Conservation (phyloP, 2,888 invertebrate genomes). For the Rhabditophanes sp. region DNA sequence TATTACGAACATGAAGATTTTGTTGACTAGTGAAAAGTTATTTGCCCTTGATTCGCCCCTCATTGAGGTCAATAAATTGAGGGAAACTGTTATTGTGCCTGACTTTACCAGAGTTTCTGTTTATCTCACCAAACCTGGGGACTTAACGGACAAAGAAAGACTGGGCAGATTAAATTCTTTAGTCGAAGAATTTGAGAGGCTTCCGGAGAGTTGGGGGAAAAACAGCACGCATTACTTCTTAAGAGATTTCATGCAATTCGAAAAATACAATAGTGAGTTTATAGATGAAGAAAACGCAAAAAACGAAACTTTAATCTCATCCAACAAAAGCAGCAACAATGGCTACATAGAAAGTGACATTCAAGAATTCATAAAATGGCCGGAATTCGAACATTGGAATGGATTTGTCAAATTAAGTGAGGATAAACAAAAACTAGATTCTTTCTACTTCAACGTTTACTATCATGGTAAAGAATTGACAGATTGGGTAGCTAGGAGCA, state of each 20-base stretch:
- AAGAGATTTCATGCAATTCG: slow-evolving; percentile 9
- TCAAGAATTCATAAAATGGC: slow-evolving; percentile 26
- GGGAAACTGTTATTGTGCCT: slow-evolving; percentile 13
- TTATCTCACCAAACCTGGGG: slow-evolving; percentile 26
- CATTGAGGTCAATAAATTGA: slow-evolving; percentile 10
- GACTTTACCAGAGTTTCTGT: slow-evolving; percentile 20
- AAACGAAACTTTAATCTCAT: too few species aligned
- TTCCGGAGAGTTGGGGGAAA: slow-evolving; percentile 30
- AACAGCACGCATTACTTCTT: slow-evolving; percentile 13
- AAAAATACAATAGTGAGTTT: slow-evolving; percentile 4
- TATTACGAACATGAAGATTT: slow-evolving; percentile 12
- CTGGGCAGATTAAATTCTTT: slow-evolving; percentile 16
- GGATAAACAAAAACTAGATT: slow-evolving; percentile 8
- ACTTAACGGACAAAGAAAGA: slow-evolving; percentile 19
- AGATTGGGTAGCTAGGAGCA: too few species aligned
- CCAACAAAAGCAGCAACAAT: slow-evolving; percentile 1
- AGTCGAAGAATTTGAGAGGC: slow-evolving; percentile 24
- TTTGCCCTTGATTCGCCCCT: slow-evolving; percentile 16
- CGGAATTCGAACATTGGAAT: slow-evolving; percentile 28
- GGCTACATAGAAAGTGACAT: slow-evolving; percentile 6
- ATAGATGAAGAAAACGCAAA: background rate
- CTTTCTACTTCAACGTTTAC: too few species aligned
- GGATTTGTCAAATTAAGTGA: slow-evolving; percentile 20
- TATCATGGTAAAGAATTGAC: too few species aligned
- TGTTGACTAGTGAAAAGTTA: slow-evolving; percentile 17